phyloP scores from a whole-genome alignment of 2,797 vertebrate genomes.

The Chanos chanos region DNA sequence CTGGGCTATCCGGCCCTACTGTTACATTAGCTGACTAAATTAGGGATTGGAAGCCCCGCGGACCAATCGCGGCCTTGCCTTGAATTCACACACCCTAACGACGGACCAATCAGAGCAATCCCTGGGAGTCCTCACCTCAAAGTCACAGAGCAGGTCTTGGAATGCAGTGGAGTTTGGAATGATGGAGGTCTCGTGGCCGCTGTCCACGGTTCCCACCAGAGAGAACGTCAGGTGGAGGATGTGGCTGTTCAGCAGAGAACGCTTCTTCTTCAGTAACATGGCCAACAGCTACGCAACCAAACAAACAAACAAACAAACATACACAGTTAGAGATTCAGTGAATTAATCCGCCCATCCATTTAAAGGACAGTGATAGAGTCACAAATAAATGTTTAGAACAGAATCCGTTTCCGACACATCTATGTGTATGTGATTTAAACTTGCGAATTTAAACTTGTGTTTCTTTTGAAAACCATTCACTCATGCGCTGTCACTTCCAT shows the following conservation, averaged over 20 bases:
- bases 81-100: too few species aligned
- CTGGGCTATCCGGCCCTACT: too few species aligned
- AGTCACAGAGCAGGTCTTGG: conserved; percentile 97
- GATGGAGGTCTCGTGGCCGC: conserved; percentile 95
- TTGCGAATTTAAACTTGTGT: too few species aligned
- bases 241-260: conserved; percentile 94
- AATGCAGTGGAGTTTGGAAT: conserved; percentile 98
- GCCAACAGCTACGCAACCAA: conserved; percentile 82
- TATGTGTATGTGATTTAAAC: too few species aligned
- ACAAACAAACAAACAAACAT: neutral
- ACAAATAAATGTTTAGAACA: too few species aligned
- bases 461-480: too few species aligned
- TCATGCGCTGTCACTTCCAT: too few species aligned
- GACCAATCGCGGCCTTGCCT: too few species aligned
- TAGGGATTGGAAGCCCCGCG: too few species aligned
- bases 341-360: neutral
- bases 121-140: conserved; percentile 78
- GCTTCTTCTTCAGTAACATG: conserved; percentile 97
- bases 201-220: conserved; percentile 96
- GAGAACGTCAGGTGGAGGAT: conserved; percentile 98
- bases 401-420: too few species aligned
- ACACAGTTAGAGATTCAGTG: neutral
- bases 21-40: too few species aligned
- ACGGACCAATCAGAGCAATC: neutral
- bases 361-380: too few species aligned